Evolutionary conservation across 2,113 vertebrate genomes (phyloP), one percentile per base, ranked within the genome.

Genomic region (Scartelaos histophorus): DNA sequence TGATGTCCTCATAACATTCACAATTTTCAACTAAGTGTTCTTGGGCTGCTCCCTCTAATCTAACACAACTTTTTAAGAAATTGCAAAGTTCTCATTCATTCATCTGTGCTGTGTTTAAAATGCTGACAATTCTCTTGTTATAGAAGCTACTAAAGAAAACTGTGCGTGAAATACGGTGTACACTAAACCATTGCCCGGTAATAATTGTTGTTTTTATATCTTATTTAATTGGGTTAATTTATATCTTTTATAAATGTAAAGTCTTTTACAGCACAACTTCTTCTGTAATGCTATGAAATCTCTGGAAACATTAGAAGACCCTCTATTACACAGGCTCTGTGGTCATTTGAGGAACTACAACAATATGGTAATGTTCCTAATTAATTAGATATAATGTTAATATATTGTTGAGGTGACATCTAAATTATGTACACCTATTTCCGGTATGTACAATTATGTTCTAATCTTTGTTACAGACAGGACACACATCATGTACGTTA

Each of bases 131-230:
- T 60, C 0, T 70, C 5, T 78, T 74, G 10, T 73, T 51, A 29
- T 67, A 66, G 1, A 0, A 49, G 47, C 0, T 3, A 5, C 0
- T 13, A 57, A 0, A 24, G n/a, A 11, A 9, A 57, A 0, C 2
- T 5, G 0, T 0, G 3, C 0, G 0, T 0, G 0, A 21, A 0
- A 0, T 0, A 0, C 0, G 0, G 10, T 0, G 7, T 2, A 54
- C 1, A 11, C 1, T 0, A n/a, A 6, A 10, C 0, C 7, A 10
- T 1, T 84, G 74, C 58, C 0, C 0, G 74, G 89, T 91, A 88
- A 4, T 82, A 79, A 71, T 4, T 7, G 67, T 4, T 21, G 56
- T 25, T 54, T 22, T 24, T 46, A 64, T 19, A 35, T 17, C 1
- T 54, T n/a, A 53, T 19, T 53, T 17, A 53, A 11, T 43, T 43